A percentile compares a stretch with the other conserved stretches of the same genome.
phyloP scores from a whole-genome alignment of 2,888 invertebrate genomes.

The Drosophila aldrichi region DNA sequence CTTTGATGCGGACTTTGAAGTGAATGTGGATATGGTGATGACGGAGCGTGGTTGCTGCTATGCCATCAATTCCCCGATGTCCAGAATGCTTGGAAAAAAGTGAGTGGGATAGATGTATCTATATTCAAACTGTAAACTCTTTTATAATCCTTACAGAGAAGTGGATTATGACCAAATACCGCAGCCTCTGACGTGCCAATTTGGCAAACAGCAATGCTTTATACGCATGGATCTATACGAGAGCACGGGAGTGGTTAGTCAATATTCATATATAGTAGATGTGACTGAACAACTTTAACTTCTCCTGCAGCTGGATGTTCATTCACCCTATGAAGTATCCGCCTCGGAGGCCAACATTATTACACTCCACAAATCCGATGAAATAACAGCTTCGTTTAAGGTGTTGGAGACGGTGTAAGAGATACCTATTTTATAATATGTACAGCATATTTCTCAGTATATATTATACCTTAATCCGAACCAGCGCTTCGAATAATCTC shows the following conservation, averaged over 20 bases:
- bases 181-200: slow-evolving; percentile 79
- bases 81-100: slow-evolving; percentile 70
- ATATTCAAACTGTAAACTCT: too few relatives aligned
- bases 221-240: slow-evolving; percentile 84
- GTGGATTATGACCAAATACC: slow-evolving; percentile 49
- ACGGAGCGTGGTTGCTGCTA: slow-evolving; percentile 89
- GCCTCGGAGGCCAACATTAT: slow-evolving; percentile 77
- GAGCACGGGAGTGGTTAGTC: slow-evolving; percentile 80
- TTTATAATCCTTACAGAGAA: slow-evolving; percentile 41
- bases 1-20: slow-evolving; percentile 69
- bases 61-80: slow-evolving; percentile 87
- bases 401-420: slow-evolving; percentile 84
- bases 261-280: background rate
- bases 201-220: slow-evolving; percentile 83
- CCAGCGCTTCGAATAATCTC: slow-evolving; percentile 82
- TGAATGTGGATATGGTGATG: slow-evolving; percentile 85
- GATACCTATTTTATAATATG: background rate
- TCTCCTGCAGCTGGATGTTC: slow-evolving; percentile 78
- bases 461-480: background rate
- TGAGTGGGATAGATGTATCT: slow-evolving; percentile 36
- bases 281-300: background rate
- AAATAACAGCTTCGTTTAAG: slow-evolving; percentile 83
- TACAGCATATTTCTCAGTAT: background rate
- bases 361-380: slow-evolving; percentile 80
- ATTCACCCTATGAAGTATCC: slow-evolving; percentile 84